Percentiles rank a stretch among this genome's conserved stretches.
These are phyloP conservation scores for Halichoerus grypus DNA, from an alignment of 2,113 vertebrate species.

Conservation along the genomic window DNA sequence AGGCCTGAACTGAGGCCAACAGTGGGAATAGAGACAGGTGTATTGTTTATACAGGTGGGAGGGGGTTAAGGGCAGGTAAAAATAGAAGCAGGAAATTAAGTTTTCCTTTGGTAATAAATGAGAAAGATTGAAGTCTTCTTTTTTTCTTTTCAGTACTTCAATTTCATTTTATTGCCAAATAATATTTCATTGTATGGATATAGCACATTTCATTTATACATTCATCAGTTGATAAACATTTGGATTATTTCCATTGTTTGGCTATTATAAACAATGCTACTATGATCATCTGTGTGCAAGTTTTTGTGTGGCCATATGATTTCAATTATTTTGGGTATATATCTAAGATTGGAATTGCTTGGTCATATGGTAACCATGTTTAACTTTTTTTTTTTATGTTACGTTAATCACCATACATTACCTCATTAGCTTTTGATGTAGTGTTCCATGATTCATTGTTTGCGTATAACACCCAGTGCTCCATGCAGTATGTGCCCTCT, in stretches of 20 bases:
- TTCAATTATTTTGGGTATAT: neutral
- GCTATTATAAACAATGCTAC: neutral
- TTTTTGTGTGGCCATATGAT: neutral
- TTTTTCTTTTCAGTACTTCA: neutral
- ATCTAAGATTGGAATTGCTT: neutral
- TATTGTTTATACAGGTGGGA: neutral
- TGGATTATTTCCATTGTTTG: neutral
- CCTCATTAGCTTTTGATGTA: too few relatives aligned
- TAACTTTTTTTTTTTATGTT: neutral
- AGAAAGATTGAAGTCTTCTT: neutral
- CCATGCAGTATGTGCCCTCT: too few relatives aligned
- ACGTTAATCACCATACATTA: too few relatives aligned
- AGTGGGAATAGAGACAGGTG: neutral
- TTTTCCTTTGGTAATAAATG: neutral
- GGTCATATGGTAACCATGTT: neutral
- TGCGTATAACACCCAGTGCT: too few relatives aligned
- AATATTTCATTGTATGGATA: neutral
- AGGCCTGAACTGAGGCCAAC: neutral
- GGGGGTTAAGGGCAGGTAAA: accelerated
- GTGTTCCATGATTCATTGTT: too few relatives aligned
- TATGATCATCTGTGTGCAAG: neutral
- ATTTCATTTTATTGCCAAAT: neutral
- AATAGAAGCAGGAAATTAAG: neutral
- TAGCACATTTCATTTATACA: neutral
- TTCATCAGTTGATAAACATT: neutral